phyloP scores from a whole-genome alignment of 2,888 invertebrate genomes.

The Cephus rjabovi region DNA sequence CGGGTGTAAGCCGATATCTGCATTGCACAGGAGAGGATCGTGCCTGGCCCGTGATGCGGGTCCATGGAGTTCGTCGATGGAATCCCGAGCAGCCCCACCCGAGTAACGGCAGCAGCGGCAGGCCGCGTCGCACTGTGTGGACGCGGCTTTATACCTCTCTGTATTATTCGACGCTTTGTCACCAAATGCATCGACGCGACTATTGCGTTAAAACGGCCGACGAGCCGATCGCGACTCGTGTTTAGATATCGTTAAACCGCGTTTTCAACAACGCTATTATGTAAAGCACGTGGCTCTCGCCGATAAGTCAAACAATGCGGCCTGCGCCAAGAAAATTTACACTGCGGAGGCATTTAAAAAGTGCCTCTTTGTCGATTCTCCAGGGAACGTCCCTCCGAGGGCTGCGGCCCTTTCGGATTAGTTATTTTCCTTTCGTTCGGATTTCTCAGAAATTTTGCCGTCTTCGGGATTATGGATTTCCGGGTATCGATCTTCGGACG shows the following conservation, averaged over 20 bases:
- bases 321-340: neutral
- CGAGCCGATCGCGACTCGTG: constrained; percentile 53
- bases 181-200: constrained; percentile 22
- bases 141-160: constrained; percentile 20
- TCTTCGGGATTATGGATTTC: neutral
- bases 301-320: constrained; percentile 62
- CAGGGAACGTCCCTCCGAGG: neutral
- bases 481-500: neutral
- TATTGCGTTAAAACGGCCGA: constrained; percentile 24
- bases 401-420: neutral
- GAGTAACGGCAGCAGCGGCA: neutral
- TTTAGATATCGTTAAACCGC: constrained; percentile 64
- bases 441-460: neutral
- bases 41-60: neutral
- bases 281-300: constrained; percentile 59
- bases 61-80: neutral
- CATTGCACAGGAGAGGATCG: constrained; percentile 18
- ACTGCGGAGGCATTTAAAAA: neutral
- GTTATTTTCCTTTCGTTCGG: neutral
- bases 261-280: constrained; percentile 63
- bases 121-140: constrained; percentile 7
- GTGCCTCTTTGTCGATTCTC: neutral
- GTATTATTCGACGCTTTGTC: constrained; percentile 28
- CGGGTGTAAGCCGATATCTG: constrained; percentile 57
- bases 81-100: neutral